phyloP scores from a whole-genome alignment of 2,888 invertebrate species.

The Pocota personata region DNA sequence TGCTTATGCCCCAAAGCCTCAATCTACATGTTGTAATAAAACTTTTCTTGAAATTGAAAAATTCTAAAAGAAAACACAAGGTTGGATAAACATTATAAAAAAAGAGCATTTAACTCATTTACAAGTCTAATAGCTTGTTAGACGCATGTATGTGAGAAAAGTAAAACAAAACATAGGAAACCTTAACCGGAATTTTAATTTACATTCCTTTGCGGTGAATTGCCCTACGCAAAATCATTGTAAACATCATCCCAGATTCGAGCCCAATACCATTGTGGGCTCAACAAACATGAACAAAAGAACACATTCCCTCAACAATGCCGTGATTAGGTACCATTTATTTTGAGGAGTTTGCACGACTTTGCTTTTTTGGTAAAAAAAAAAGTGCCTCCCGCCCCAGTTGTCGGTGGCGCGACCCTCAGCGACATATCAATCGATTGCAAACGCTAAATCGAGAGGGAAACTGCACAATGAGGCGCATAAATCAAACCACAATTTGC shows the following conservation, averaged over 20 bases:
- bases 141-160: conserved; percentile 12
- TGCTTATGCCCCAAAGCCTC: conserved; percentile 1
- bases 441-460: conserved; percentile 39
- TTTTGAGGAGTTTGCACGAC: conserved; percentile 57
- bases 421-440: conserved; percentile 67
- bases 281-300: conserved; percentile 18
- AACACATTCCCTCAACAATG: conserved; percentile 19
- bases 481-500: conserved; percentile 74
- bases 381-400: conserved; percentile 14
- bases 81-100: conserved; percentile 26
- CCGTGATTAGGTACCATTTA: conserved; percentile 66
- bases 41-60: background rate
- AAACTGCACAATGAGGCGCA: conserved; percentile 57
- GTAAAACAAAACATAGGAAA: conserved; percentile 20
- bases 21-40: background rate
- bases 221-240: conserved; percentile 46
- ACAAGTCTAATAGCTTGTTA: conserved; percentile 40
- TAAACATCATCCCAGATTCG: conserved; percentile 25
- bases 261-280: conserved; percentile 23
- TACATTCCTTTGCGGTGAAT: conserved; percentile 43
- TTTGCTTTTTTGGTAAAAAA: conserved; percentile 17
- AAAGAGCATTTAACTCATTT: conserved; percentile 24
- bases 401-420: background rate
- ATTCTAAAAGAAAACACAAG: conserved; percentile 23
- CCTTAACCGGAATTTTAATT: conserved; percentile 44